These are phyloP conservation scores for Thecophora atra DNA, from an alignment of 2,888 invertebrate genomes.

Conservation along the genomic window DNA sequence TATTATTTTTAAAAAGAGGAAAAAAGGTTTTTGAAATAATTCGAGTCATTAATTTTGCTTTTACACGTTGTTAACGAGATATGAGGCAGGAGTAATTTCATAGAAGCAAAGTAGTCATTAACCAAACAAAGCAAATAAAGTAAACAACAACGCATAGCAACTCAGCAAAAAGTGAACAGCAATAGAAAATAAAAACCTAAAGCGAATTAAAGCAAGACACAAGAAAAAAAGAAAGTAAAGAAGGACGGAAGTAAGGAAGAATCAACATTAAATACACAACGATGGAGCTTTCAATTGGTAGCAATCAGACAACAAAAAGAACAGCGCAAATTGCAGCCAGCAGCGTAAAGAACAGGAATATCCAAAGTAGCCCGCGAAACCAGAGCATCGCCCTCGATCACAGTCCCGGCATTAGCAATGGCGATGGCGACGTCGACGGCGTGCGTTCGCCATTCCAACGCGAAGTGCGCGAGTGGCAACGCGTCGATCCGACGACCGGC, in stretches of 20 bases:
- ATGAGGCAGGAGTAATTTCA: conserved; percentile 54
- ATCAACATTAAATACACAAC: background rate
- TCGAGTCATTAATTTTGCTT: conserved; percentile 54
- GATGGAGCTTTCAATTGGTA: conserved; percentile 31
- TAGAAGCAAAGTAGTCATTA: conserved; percentile 14
- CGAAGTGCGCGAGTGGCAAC: conserved; percentile 67
- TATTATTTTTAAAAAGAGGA: conserved; percentile 51
- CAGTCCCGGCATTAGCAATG: conserved; percentile 25
- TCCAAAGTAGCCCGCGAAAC: conserved; percentile 6
- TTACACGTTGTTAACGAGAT: conserved; percentile 28
- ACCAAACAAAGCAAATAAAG: conserved; percentile 28
- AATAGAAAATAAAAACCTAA: conserved; percentile 8
- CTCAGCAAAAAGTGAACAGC: background rate
- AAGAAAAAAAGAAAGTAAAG: background rate
- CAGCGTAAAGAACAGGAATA: conserved; percentile 29
- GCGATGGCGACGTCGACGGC: conserved; percentile 37
- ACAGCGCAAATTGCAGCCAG: conserved; percentile 11
- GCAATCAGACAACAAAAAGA: conserved; percentile 23
- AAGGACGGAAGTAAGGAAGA: too few relatives aligned
- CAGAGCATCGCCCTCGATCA: conserved; percentile 23
- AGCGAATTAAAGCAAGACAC: conserved; percentile 17
- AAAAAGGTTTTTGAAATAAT: conserved; percentile 53
- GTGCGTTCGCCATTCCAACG: conserved; percentile 65
- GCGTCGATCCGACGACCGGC: conserved; percentile 66
- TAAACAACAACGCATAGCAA: conserved; percentile 28